These are phyloP conservation scores for Micromys minutus DNA, from an alignment of 2,113 vertebrate species.

Conservation along the genomic window DNA sequence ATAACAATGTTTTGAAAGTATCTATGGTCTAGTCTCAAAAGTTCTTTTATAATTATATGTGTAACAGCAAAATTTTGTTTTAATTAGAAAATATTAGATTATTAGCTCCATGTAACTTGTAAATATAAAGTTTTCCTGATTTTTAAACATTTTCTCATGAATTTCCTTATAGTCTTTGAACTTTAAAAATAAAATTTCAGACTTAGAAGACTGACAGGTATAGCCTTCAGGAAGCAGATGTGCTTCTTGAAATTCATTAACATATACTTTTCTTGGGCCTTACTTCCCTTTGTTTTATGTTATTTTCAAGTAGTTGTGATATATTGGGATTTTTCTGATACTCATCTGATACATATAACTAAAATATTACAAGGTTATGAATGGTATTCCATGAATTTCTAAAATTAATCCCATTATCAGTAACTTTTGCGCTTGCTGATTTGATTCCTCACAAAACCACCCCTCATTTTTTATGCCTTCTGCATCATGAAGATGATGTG, in stretches of 20 bases:
- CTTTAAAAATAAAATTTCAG: slow-evolving; percentile 33
- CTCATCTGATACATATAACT: slow-evolving; percentile 21
- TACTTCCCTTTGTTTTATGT: background rate
- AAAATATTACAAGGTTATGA: background rate
- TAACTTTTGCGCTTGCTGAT: background rate
- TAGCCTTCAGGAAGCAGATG: background rate
- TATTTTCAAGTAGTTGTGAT: slow-evolving; percentile 4
- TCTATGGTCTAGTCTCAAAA: slow-evolving; percentile 21
- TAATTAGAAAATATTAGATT: slow-evolving; percentile 52
- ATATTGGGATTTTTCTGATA: background rate
- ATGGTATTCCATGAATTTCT: background rate
- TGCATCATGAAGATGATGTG: background rate
- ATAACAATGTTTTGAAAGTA: slow-evolving; percentile 32
- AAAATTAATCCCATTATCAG: slow-evolving; percentile 24
- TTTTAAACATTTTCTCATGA: slow-evolving; percentile 62
- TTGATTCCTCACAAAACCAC: slow-evolving; percentile 4
- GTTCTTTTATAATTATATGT: background rate
- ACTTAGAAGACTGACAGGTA: background rate
- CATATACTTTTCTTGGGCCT: background rate
- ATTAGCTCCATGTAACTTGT: slow-evolving; percentile 36
- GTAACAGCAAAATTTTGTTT: slow-evolving; percentile 44
- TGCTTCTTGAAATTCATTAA: slow-evolving; percentile 37
- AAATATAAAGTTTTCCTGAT: slow-evolving; percentile 40
- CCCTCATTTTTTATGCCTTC: background rate
- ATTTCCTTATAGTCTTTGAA: slow-evolving; percentile 33